Evolutionary conservation across 1,140 invertebrate species (phyloP).

Genomic region (Apis florea): DNA sequence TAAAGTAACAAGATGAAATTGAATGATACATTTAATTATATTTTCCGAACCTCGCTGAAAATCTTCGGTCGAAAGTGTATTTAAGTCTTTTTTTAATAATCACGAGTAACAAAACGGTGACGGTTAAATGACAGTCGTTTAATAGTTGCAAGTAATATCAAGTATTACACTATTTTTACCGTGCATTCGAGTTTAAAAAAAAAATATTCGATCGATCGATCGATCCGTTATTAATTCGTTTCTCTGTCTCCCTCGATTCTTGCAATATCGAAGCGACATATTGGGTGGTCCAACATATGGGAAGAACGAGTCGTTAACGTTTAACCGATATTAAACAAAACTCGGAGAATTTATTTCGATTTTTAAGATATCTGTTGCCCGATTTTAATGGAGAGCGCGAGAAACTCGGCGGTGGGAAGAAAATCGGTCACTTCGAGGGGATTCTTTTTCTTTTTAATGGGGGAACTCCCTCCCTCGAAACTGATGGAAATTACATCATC

Average conservation of each 20-base stretch:
- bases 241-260: not conserved
- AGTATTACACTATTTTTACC: too few relatives aligned
- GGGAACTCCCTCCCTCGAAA: not conserved
- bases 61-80: too few relatives aligned
- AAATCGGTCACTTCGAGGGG: not conserved
- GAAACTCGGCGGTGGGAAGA: constrained; percentile 1
- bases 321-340: not conserved
- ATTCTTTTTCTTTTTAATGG: not conserved
- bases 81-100: too few relatives aligned
- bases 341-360: not conserved
- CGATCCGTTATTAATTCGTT: not conserved
- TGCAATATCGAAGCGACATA: not conserved
- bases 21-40: too few relatives aligned
- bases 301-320: not conserved
- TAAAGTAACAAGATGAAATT: too few relatives aligned
- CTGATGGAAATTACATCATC: not conserved
- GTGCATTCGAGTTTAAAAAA: too few relatives aligned
- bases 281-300: constrained; percentile 10
- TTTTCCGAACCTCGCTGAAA: too few relatives aligned
- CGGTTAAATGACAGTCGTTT: too few relatives aligned
- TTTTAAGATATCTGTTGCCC: not conserved
- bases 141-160: too few relatives aligned
- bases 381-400: constrained; percentile 1
- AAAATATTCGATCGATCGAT: too few relatives aligned
- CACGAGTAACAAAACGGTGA: too few relatives aligned